phyloP scores from a whole-genome alignment of 1,140 invertebrate species.

The Drosophila auraria region DNA sequence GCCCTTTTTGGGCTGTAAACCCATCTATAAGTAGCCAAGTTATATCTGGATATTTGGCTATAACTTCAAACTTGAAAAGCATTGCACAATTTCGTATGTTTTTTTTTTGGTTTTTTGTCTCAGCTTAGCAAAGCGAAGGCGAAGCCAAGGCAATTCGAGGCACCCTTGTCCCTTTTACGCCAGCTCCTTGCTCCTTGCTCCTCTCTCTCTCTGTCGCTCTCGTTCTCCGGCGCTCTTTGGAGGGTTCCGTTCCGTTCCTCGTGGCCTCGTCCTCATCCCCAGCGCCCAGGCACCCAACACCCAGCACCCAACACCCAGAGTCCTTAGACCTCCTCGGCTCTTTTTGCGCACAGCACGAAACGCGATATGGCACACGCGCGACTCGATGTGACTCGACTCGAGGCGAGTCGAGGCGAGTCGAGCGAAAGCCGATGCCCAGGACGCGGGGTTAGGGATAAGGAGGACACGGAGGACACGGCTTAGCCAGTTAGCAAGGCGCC shows the following conservation, averaged over 20 bases:
- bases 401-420: constrained; percentile 14
- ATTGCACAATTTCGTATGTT: constrained; percentile 47
- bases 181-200: constrained; percentile 9
- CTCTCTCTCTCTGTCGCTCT: not conserved
- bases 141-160: constrained; percentile 56
- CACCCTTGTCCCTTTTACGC: constrained; percentile 40
- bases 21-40: not conserved
- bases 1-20: not conserved
- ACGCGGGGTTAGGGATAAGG: not conserved
- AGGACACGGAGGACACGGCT: constrained; percentile 13
- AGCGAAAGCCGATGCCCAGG: constrained; percentile 25
- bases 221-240: constrained; percentile 1
- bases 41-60: not conserved
- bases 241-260: constrained; percentile 18
- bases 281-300: constrained; percentile 9
- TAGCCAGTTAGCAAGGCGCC: constrained; percentile 77
- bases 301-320: not conserved
- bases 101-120: constrained; percentile 8
- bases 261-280: constrained; percentile 45
- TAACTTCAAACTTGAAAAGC: constrained; percentile 48
- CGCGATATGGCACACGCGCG: constrained; percentile 67
- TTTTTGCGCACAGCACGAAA: constrained; percentile 76
- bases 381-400: constrained; percentile 27
- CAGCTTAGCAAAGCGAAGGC: constrained; percentile 27
- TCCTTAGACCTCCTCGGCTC: constrained; percentile 53